Evolutionary conservation across 1,140 invertebrate species (phyloP).

Genomic region (Mesaphorura yosii): DNA sequence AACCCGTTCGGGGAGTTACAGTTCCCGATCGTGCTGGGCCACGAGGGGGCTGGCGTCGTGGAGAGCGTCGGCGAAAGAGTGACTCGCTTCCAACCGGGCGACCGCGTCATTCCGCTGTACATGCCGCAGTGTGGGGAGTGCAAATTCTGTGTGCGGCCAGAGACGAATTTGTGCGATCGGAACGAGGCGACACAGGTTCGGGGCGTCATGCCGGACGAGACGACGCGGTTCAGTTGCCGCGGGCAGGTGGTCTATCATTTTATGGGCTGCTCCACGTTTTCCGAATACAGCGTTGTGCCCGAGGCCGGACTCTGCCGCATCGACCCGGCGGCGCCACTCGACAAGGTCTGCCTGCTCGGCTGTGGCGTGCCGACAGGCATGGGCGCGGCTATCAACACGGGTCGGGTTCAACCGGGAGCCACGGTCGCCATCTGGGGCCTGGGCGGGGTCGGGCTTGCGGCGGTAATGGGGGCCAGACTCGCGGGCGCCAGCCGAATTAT

Average conservation of each 20-base stretch:
- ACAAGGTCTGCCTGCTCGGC: constrained; percentile 86
- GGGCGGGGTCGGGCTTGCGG: constrained; percentile 89
- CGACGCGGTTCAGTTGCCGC: constrained; percentile 78
- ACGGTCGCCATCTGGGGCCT: constrained; percentile 87
- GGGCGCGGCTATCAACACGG: constrained; percentile 86
- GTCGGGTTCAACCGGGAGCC: constrained; percentile 72
- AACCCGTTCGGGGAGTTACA: neutral
- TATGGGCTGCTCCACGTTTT: constrained; percentile 98
- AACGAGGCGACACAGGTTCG: constrained; percentile 67
- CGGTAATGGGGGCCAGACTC: constrained; percentile 77
- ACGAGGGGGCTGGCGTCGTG: constrained; percentile 43
- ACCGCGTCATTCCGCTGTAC: constrained; percentile 84
- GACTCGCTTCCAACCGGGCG: constrained; percentile 37
- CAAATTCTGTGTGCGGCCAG: constrained; percentile 88
- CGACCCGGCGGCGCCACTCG: constrained; percentile 31
- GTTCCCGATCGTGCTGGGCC: constrained; percentile 39
- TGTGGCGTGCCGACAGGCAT: constrained; percentile 90
- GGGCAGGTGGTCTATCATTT: constrained; percentile 84
- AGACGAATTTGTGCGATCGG: constrained; percentile 94
- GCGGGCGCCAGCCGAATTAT: constrained; percentile 86
- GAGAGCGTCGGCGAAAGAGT: constrained; percentile 42
- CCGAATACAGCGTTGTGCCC: constrained; percentile 93
- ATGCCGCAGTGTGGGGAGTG: constrained; percentile 92
- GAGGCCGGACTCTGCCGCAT: constrained; percentile 68
- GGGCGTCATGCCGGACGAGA: constrained; percentile 97